A percentile compares a stretch with the other conserved stretches of the same genome.
Evolutionary conservation across 2,113 vertebrate genomes (phyloP).

Genomic region (Chaetops frenatus): DNA sequence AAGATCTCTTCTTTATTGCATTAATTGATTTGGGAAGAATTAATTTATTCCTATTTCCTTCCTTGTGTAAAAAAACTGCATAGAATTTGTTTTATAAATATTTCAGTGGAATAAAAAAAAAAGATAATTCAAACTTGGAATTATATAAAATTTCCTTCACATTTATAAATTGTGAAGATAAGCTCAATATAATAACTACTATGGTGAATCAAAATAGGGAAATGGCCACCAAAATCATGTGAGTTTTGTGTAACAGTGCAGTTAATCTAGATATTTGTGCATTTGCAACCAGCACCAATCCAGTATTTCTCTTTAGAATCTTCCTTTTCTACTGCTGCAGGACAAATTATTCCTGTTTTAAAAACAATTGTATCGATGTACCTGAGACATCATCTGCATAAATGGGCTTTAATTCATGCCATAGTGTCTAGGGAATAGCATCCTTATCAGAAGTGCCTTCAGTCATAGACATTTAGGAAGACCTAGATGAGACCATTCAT

Average conservation of each 20-base stretch:
- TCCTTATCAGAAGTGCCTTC: neutral
- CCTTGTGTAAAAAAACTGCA: neutral
- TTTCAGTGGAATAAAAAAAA: neutral
- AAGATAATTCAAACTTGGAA: neutral
- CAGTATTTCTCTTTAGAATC: neutral
- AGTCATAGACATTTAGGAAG: neutral
- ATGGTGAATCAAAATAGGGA: constrained; percentile 30
- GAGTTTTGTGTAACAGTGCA: neutral
- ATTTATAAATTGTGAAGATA: constrained; percentile 11
- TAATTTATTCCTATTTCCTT: neutral
- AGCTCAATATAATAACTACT: neutral
- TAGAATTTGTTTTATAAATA: neutral
- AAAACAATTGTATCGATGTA: neutral
- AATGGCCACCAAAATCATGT: neutral
- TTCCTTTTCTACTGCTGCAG: neutral
- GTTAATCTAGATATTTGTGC: neutral
- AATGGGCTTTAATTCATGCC: neutral
- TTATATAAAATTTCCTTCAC: constrained; percentile 18
- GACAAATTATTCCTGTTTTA: neutral
- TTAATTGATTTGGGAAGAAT: constrained; percentile 25
- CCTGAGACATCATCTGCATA: neutral
- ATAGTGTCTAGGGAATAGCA: neutral
- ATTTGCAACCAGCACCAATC: neutral
- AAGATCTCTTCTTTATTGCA: neutral
- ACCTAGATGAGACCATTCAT: neutral